Base-by-base conservation (phyloP, 2,797 vertebrate genomes). In the Smutsia gigantea region DNA sequence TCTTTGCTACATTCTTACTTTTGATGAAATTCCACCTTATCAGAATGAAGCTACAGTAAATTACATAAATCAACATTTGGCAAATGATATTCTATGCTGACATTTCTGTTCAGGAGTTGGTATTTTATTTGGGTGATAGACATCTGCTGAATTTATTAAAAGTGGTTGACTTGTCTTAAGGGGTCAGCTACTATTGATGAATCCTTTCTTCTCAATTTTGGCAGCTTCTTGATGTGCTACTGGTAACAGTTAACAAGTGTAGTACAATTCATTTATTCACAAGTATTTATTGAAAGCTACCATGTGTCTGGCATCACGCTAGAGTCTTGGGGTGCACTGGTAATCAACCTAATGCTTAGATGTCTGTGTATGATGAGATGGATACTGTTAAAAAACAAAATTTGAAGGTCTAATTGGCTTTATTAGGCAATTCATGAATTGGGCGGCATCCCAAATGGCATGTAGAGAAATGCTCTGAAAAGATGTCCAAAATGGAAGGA, bases 1-100 rank as follows among this genome's bases (percentile, higher is more conserved):
- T 93, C 77, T 95, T 95, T 93, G 68, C 64, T 95, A 89, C 96
- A 93, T 59, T 87, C 82, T 97, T 87, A 74, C 74, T 94, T 93
- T 92, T 89, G 94, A 95, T 96, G 91, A 94, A 93, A 95, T 79
- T 94, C 57, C 46, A 86, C 57, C 72, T 96, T 96, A 96, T 90
- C 85, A 84, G 91, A 94, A 95, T 91, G 57, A 88, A 97, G 64
- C 79, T 84, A 93, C 68, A 66, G 49, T 84, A 94, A 93, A 64
- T 51, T 87, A 61, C 57, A 96, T 84, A 95, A 97, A 81, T 94
- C 95, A 97, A 75, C 93, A 81, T 71, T 92, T 66, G 21, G 78
- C 75, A 97, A 97, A 96, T 94, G 68, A 93, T 97, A 94, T 92
- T 93, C 86, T 68, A 61, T 72, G 83, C 83, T 96, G 97, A 95